These are phyloP conservation scores for Octodonta nipae DNA, from an alignment of 2,888 invertebrate genomes.

Conservation along the genomic window DNA sequence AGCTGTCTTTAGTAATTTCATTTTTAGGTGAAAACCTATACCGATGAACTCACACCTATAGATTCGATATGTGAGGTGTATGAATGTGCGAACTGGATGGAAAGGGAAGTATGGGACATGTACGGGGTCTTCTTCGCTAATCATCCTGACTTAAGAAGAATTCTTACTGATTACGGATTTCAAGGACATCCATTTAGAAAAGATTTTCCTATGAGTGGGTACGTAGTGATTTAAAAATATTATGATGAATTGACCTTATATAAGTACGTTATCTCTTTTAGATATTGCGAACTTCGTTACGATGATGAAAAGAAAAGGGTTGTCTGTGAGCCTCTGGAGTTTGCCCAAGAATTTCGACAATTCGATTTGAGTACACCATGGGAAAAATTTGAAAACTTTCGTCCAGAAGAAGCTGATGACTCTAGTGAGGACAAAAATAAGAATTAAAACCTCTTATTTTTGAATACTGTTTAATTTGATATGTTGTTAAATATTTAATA, in stretches of 20 bases:
- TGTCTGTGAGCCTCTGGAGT: slow-evolving; percentile 88
- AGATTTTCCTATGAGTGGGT: slow-evolving; percentile 94
- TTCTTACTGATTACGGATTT: slow-evolving; percentile 97
- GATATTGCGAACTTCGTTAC: slow-evolving; percentile 68
- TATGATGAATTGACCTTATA: neutral
- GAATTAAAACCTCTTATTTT: too few species aligned
- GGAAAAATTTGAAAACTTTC: slow-evolving; percentile 95
- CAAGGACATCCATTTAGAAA: slow-evolving; percentile 96
- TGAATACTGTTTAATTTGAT: too few species aligned
- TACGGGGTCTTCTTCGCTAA: slow-evolving; percentile 93
- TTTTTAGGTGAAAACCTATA: slow-evolving; percentile 72
- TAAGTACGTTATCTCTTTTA: neutral
- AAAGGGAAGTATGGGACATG: slow-evolving; percentile 95
- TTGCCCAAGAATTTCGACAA: slow-evolving; percentile 92
- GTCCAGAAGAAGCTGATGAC: too few species aligned
- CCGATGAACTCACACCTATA: slow-evolving; percentile 89
- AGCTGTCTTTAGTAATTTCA: too few species aligned
- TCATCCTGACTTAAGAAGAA: slow-evolving; percentile 91
- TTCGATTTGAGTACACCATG: slow-evolving; percentile 94
- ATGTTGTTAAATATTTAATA: too few species aligned
- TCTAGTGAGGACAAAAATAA: too few species aligned
- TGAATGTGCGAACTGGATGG: slow-evolving; percentile 90
- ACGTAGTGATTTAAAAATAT: slow-evolving; percentile 36
- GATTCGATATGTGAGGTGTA: slow-evolving; percentile 68
- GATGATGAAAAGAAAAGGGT: slow-evolving; percentile 94